phyloP scores from a whole-genome alignment of 2,113 vertebrate genomes.

The Paradoxurus hermaphroditus region DNA sequence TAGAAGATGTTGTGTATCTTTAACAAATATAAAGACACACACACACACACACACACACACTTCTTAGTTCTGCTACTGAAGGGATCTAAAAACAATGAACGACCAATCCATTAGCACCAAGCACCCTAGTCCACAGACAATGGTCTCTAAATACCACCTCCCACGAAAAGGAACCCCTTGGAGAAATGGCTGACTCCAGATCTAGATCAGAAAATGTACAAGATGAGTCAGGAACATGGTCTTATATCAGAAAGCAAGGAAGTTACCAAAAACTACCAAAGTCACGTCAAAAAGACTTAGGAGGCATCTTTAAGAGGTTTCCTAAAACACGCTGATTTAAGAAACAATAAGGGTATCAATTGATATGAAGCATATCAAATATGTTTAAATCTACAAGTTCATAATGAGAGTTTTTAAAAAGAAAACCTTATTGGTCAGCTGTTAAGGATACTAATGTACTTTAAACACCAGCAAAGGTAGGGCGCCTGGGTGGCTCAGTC shows the following conservation, averaged over 20 bases:
- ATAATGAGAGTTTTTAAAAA: background rate
- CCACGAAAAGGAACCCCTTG: background rate
- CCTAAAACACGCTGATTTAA: background rate
- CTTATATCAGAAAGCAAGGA: background rate
- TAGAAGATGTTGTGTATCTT: conserved; percentile 15
- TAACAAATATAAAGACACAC: background rate
- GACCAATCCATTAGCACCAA: background rate
- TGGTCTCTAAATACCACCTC: conserved; percentile 2
- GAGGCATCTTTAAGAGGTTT: background rate
- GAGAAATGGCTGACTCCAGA: background rate
- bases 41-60: background rate
- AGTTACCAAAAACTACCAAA: background rate
- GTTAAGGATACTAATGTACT: background rate
- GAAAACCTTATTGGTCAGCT: background rate
- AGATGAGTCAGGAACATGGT: background rate
- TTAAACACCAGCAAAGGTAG: no score
- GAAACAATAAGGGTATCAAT: background rate
- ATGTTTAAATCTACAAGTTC: background rate
- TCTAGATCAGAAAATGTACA: background rate
- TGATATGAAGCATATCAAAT: background rate
- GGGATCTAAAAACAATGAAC: background rate
- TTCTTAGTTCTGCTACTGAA: background rate
- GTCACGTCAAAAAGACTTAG: background rate
- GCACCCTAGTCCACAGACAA: background rate
- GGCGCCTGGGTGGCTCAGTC: no score